These are phyloP conservation scores for Erpornis zantholeuca DNA, from an alignment of 2,113 vertebrate species.

Conservation along the genomic window DNA sequence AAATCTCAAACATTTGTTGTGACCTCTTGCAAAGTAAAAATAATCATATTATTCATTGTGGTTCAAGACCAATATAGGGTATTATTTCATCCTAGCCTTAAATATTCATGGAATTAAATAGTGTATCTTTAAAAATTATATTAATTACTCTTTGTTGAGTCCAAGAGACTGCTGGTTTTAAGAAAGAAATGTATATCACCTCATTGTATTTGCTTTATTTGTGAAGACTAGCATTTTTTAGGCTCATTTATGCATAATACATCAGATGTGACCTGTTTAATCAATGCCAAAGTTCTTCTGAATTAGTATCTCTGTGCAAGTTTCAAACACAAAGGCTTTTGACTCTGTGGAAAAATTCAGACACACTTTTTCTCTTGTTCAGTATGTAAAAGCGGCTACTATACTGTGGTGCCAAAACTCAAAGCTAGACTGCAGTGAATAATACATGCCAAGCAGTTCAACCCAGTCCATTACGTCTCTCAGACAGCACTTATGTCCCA, in stretches of 20 bases:
- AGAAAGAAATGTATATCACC: slow-evolving; percentile 18
- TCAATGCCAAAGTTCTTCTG: slow-evolving; percentile 53
- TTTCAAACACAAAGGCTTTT: slow-evolving; percentile 64
- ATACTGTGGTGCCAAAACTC: slow-evolving; percentile 45
- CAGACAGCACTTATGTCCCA: background rate
- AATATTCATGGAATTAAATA: slow-evolving; percentile 52
- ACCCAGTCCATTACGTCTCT: background rate
- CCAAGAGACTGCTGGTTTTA: slow-evolving; percentile 54
- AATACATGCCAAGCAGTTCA: slow-evolving; percentile 34
- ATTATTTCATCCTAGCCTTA: slow-evolving; percentile 60
- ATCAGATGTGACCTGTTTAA: slow-evolving; percentile 64
- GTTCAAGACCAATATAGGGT: slow-evolving; percentile 51
- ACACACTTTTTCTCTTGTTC: slow-evolving; percentile 24
- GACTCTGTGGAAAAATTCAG: slow-evolving; percentile 61
- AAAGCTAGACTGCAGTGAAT: slow-evolving; percentile 52
- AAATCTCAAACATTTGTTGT: slow-evolving; percentile 74
- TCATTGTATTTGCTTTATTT: background rate
- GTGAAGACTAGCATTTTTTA: slow-evolving; percentile 28
- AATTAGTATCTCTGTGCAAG: background rate
- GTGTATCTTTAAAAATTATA: slow-evolving; percentile 41
- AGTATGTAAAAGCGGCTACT: slow-evolving; percentile 19
- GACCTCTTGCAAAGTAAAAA: slow-evolving; percentile 75
- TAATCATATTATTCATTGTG: slow-evolving; percentile 76
- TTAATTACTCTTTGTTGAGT: slow-evolving; percentile 71
- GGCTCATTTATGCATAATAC: slow-evolving; percentile 52